Evolutionary conservation across 2,113 vertebrate genomes (phyloP).

Genomic region (Campylomormyrus numenius): DNA sequence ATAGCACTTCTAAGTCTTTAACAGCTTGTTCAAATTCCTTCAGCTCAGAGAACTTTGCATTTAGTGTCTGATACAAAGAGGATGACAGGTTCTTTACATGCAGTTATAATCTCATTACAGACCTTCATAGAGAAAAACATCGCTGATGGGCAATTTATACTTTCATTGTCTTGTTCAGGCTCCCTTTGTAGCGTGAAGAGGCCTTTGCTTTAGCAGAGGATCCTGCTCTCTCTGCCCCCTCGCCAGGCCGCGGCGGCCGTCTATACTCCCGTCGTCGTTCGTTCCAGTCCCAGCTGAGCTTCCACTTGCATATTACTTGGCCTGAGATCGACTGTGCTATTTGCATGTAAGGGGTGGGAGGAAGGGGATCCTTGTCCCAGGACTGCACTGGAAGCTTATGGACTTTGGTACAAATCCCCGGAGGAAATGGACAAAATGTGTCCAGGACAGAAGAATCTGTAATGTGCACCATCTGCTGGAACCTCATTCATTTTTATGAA

Average conservation of each 20-base stretch:
- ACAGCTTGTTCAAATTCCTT: background rate
- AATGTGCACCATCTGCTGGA: background rate
- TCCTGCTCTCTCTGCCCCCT: background rate
- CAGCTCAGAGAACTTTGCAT: background rate
- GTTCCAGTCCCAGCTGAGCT: background rate
- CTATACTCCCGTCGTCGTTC: background rate
- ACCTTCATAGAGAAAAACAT: background rate
- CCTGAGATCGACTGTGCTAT: background rate
- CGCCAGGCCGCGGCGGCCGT: background rate
- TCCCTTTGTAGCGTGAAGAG: background rate
- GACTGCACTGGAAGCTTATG: background rate
- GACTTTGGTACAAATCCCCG: background rate
- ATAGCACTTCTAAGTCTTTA: background rate
- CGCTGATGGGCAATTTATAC: background rate
- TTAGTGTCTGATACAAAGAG: background rate
- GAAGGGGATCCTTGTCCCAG: background rate
- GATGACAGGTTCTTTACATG: background rate
- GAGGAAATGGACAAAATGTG: background rate
- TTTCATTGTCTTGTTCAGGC: background rate
- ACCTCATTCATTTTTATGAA: background rate
- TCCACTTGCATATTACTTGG: background rate
- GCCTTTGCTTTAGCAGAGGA: background rate
- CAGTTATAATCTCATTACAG: background rate
- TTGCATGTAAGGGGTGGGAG: background rate
- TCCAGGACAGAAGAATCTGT: background rate